Base-by-base conservation (phyloP, 2,888 invertebrate genomes). In the Lasioglossum oenotherae region DNA sequence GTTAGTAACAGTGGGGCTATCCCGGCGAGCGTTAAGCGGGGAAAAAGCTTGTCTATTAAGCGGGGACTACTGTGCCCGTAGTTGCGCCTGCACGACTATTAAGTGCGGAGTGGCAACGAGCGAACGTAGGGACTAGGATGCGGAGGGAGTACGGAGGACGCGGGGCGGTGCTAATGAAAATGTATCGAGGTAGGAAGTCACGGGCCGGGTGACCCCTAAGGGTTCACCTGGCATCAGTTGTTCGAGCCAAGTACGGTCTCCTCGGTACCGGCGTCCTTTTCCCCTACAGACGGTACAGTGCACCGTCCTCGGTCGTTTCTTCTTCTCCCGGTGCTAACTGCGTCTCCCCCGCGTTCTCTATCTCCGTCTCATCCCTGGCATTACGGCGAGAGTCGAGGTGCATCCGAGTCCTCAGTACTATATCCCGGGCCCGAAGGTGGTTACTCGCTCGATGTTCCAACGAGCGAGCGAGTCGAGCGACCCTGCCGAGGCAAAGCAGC, bases 401-500 rank as follows among this genome's bases (percentile, higher is more conserved):
- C 85, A 84, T 87, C 82, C 80, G 76, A 88, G 92, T 87, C 87
- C 81, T 79, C 88, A 77, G 89, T 91, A 64, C 31, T 89, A 90
- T 86, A 89, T 87, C 90, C 87, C 81, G 82, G 78, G 87, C 80
- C 86, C 74, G 79, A 89, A 89, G 90, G 89, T 89, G 87, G 90
- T 86, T 88, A 80, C 87, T 85, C 82, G 90, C 75, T 88, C 69
- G 83, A 85, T 87, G 87, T 86, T 87, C 87, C 78, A 86, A 74
- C 89, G 81, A 12, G n/a, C 23, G n/a, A 53, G 27, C 60, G 60
- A 64, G 64, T 16, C 31, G 64, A 88, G 87, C 89, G 89, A 90
- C 89, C 81, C 76, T 83, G 89, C 83, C 91, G 82, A 91, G 89
- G 93, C 91, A 92, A 91, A 93, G 92, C 92, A 93, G 91, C 93